phyloP scores from a whole-genome alignment of 2,797 vertebrate species.

The Potorous gilbertii region DNA sequence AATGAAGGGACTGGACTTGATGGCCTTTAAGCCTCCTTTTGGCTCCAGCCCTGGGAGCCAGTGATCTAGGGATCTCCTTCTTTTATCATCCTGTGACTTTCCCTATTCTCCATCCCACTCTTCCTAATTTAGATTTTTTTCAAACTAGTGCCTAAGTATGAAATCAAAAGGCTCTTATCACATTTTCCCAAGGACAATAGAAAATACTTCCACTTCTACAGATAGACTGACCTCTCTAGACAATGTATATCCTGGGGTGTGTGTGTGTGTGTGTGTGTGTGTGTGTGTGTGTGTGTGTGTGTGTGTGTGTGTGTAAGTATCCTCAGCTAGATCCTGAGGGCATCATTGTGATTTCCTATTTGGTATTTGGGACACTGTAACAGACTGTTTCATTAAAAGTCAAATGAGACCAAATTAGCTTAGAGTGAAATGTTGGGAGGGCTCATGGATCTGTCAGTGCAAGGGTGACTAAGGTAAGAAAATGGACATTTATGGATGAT shows the following conservation, averaged over 20 bases:
- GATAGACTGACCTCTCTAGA: too few species aligned
- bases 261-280: too few species aligned
- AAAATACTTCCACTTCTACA: not conserved
- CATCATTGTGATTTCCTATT: conserved; percentile 8
- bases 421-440: too few species aligned
- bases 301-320: too few species aligned
- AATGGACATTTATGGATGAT: too few species aligned
- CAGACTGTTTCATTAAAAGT: conserved; percentile 36
- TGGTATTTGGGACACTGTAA: conserved; percentile 62
- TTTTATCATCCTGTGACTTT: conserved; percentile 12
- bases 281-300: too few species aligned
- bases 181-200: conserved; percentile 69
- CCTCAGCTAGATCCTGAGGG: too few species aligned
- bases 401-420: conserved; percentile 50
- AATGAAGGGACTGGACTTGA: not conserved
- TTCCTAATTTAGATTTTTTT: conserved; percentile 66
- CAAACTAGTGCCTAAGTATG: conserved; percentile 52
- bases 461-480: too few species aligned
- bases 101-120: conserved; percentile 8
- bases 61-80: too few species aligned
- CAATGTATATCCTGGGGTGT: too few species aligned
- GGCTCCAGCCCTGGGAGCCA: too few species aligned
- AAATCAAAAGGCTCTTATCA: conserved; percentile 54
- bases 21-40: not conserved
- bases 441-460: too few species aligned